These are phyloP conservation scores for Rhagoletis pomonella DNA, from an alignment of 1,140 invertebrate genomes.

Conservation along the genomic window DNA sequence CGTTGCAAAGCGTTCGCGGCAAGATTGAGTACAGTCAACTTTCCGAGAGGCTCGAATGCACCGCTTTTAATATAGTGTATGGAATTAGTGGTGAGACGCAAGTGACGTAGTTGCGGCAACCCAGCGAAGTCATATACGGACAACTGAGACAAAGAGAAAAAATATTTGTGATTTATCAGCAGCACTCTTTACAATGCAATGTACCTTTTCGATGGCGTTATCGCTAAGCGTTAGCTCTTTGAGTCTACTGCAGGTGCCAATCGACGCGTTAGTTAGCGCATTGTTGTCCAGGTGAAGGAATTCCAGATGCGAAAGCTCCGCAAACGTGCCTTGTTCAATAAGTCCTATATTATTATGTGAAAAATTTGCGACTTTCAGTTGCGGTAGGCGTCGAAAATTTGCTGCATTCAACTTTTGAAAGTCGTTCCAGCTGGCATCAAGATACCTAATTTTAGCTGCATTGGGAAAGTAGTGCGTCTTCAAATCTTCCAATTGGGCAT, in stretches of 20 bases:
- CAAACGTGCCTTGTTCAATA: conserved; percentile 54
- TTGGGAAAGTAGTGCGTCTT: conserved; percentile 60
- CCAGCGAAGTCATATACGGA: conserved; percentile 61
- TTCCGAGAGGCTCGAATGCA: conserved; percentile 62
- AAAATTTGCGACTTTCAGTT: conserved; percentile 67
- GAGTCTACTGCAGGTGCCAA: conserved; percentile 62
- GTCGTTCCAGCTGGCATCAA: conserved; percentile 68
- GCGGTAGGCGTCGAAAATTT: conserved; percentile 59
- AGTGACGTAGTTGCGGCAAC: conserved; percentile 57
- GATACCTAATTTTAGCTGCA: conserved; percentile 60
- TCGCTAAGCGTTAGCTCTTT: conserved; percentile 61
- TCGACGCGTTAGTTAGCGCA: conserved; percentile 60
- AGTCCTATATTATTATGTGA: conserved; percentile 63
- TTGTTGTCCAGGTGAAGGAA: conserved; percentile 65
- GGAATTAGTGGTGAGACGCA: conserved; percentile 62
- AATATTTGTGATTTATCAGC: neutral
- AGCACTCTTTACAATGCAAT: too few relatives aligned
- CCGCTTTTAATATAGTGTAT: conserved; percentile 60
- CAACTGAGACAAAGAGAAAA: conserved; percentile 59
- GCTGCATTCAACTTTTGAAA: conserved; percentile 60
- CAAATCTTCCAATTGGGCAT: conserved; percentile 58
- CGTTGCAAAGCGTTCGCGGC: conserved; percentile 62
- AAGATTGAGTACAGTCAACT: conserved; percentile 64
- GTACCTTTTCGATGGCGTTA: conserved; percentile 64
- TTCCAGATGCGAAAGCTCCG: conserved; percentile 59